Evolutionary conservation across 2,888 invertebrate species (phyloP), one percentile per base, ranked within the genome.

Genomic region (Perithous albicinctus): DNA sequence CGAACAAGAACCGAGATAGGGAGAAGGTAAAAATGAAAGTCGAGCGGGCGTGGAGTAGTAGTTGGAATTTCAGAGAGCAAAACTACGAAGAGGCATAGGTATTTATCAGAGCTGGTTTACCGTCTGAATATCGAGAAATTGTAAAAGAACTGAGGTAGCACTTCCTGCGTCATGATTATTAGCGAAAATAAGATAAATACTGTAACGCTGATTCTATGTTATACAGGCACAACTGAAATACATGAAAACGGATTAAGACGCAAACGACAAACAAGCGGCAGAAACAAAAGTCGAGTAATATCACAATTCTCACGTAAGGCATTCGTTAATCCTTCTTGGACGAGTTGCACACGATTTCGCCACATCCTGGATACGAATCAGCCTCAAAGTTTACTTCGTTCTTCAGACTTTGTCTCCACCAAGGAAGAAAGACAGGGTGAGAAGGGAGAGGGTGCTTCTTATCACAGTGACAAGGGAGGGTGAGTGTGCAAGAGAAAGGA

Each of bases 251-350:
- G 35, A 5, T n/a, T 32, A 56, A 38, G 48, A 66, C 48, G 23
- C 15, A 10, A 56, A 3, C 23, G 15, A 51, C 15, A 3, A 26
- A 51, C 35, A 48, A 54, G 29, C 26, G 63, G 35, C n/a, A 23
- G n/a, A 46, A 35, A 61, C 12, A 26, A 46, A 73, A 73, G 67
- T 69, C 67, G 56, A 29, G 73, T 56, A 74, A 63, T 56, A 78
- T 78, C 63, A 61, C 54, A 74, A 82, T 82, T 56, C 74, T 66
- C 26, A 59, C 59, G 70, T 41, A 43, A 69, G 70, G n/a, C 32
- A n/a, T 12, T 8, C 32, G 29, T 72, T 81, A 78, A 81, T 81
- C 81, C 81, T 10, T 81, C 63, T 56, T 74, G 56, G 54, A 64
- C 38, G 67, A 69, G 73, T 76, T 41, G 43, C 32, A 51, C 73